Evolutionary conservation across 2,797 vertebrate genomes (phyloP).

Genomic region (Cossypha caffra): DNA sequence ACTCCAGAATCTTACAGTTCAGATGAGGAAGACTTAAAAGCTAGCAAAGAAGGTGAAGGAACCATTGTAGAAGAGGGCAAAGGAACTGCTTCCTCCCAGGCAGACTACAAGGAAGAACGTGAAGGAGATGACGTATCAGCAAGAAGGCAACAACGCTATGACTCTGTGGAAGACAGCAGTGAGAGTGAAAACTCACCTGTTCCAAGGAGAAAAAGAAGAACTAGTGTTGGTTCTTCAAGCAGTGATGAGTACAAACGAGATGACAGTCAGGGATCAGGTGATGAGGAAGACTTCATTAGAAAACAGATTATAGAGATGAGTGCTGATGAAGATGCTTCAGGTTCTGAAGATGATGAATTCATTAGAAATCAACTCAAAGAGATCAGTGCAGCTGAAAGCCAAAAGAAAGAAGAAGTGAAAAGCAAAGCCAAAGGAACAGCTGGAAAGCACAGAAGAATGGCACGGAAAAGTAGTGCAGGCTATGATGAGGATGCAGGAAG

Average conservation of each 20-base stretch:
- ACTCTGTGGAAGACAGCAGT: slow-evolving; percentile 89
- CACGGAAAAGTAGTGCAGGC: slow-evolving; percentile 75
- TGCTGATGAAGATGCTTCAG: slow-evolving; percentile 86
- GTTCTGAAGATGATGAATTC: slow-evolving; percentile 88
- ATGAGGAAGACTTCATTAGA: slow-evolving; percentile 93
- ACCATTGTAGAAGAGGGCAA: slow-evolving; percentile 57
- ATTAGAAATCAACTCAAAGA: slow-evolving; percentile 80
- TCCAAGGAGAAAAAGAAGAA: slow-evolving; percentile 80
- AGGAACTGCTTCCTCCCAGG: slow-evolving; percentile 37
- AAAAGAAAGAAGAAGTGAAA: slow-evolving; percentile 77
- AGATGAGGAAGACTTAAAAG: slow-evolving; percentile 82
- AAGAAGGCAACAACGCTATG: slow-evolving; percentile 78
- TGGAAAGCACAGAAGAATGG: slow-evolving; percentile 74
- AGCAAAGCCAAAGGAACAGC: slow-evolving; percentile 71
- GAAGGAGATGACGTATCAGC: slow-evolving; percentile 28
- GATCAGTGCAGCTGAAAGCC: slow-evolving; percentile 71
- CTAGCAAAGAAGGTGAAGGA: slow-evolving; percentile 68
- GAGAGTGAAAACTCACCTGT: slow-evolving; percentile 90
- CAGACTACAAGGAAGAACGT: slow-evolving; percentile 54
- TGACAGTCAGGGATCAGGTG: slow-evolving; percentile 88
- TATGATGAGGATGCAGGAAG: slow-evolving; percentile 80
- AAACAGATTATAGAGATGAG: slow-evolving; percentile 94
- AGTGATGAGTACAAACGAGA: slow-evolving; percentile 92
- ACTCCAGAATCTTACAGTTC: slow-evolving; percentile 82
- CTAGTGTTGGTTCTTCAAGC: slow-evolving; percentile 85